Base-by-base conservation (phyloP, 2,113 vertebrate genomes). In the Hippopotamus amphibius region DNA sequence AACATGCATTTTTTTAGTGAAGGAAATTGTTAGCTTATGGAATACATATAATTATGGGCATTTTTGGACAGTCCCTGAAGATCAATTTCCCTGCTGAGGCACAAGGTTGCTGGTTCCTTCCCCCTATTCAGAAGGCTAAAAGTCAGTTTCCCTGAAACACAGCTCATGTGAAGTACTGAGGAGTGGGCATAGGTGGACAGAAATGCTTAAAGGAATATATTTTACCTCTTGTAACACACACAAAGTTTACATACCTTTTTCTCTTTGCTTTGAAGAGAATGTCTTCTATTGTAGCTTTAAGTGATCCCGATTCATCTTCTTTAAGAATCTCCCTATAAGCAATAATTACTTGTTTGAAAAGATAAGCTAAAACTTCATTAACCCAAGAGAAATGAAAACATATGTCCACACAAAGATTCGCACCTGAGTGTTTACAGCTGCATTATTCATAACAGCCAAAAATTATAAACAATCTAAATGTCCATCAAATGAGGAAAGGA, bases 221-320 rank as follows among this genome's bases (percentile, higher is more conserved):
- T 86, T 91, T 87, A 43, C 43, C 66, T 77, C 88, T 81, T 88
- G 3, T 81, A 83, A 83, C 12, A 94, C 12, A 57, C 28, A 22
- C 66, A 88, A n/a, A 81, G 10, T 50, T 55, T 65, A 86, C 79
- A 71, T 96, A 99, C 99, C 99, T 99, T 98, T 99, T 99, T 92
- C 99, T 99, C 98, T 99, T 99, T 10, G 99, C 99, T 98, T 99
- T 99, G 97, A 99, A 99, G 9, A 99, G 99, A 97, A 99, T 99
- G 87, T 99, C 99, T 96, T 99, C 99, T 79, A 99, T 99, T 8
- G 99, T 99, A 30, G 99, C 99, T 97, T 99, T 99, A 95, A 99
- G 99, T 8, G 99, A 99, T 2, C 99, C 99, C 7, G 99, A 99
- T 63, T 99, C 99, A 81, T 99, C 99, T 97, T 99, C 99, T 97